phyloP scores from a whole-genome alignment of 2,113 vertebrate species.

The Chionis minor region DNA sequence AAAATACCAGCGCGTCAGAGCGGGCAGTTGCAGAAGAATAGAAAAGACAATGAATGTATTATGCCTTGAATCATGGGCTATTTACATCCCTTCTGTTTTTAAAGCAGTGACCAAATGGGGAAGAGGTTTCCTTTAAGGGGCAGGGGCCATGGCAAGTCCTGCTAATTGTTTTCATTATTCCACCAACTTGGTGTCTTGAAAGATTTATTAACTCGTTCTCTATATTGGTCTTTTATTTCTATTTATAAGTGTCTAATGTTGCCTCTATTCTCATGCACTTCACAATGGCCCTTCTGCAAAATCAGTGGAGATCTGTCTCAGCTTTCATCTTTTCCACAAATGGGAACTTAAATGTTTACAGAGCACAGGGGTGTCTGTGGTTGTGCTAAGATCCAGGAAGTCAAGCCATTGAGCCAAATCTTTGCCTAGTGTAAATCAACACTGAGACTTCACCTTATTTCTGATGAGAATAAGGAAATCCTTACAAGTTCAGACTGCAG shows the following conservation, averaged over 20 bases:
- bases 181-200: conserved; percentile 19
- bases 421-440: conserved; percentile 5
- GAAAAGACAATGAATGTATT: not conserved
- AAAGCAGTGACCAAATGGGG: conserved; percentile 1
- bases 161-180: conserved; percentile 39
- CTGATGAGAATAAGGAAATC: conserved; percentile 30
- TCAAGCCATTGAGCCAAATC: conserved; percentile 5
- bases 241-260: conserved; percentile 31
- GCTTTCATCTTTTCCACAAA: conserved; percentile 12
- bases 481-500: not conserved
- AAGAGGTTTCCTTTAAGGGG: conserved; percentile 22
- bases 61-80: not conserved
- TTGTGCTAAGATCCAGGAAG: conserved; percentile 11
- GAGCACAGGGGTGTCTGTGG: not conserved
- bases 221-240: conserved; percentile 41
- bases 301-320: conserved; percentile 9
- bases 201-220: conserved; percentile 54
- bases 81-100: conserved; percentile 22
- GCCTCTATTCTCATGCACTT: conserved; percentile 29
- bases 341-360: conserved; percentile 11
- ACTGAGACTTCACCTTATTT: not conserved
- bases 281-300: conserved; percentile 44
- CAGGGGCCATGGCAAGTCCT: not conserved
- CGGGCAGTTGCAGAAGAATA: not conserved
- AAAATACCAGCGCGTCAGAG: not conserved